These are phyloP conservation scores for Orthosia cruda DNA, from an alignment of 2,888 invertebrate genomes.

Conservation along the genomic window DNA sequence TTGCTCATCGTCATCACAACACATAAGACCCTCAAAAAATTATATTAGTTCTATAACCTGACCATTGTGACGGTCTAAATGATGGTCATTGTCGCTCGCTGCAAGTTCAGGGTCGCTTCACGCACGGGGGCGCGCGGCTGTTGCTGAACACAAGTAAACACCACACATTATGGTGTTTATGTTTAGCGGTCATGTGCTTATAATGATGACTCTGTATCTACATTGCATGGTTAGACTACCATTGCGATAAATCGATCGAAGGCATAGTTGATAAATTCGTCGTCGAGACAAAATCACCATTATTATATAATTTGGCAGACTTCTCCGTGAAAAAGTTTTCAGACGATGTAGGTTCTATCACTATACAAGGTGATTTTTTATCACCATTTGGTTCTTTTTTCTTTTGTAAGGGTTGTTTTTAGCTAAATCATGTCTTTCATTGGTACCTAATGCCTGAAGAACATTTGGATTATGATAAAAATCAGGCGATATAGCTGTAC, in stretches of 20 bases:
- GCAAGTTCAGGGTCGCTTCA: constrained; percentile 65
- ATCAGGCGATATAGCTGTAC: too few relatives aligned
- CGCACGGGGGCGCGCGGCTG: constrained; percentile 53
- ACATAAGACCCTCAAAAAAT: constrained; percentile 1
- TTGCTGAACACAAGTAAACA: constrained; percentile 33
- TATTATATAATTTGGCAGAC: too few relatives aligned
- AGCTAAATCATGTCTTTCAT: too few relatives aligned
- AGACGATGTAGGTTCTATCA: too few relatives aligned
- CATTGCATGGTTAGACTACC: not conserved
- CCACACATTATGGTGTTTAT: constrained; percentile 53
- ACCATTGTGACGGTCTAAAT: constrained; percentile 16
- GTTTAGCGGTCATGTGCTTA: constrained; percentile 43
- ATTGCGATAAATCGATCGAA: too few relatives aligned
- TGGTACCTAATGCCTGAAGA: too few relatives aligned
- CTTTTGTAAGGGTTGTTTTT: too few relatives aligned
- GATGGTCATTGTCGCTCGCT: constrained; percentile 34
- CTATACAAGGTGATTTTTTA: too few relatives aligned
- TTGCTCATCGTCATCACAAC: not conserved
- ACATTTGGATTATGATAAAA: too few relatives aligned
- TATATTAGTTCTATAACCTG: constrained; percentile 11
- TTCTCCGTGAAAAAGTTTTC: too few relatives aligned
- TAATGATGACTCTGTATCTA: constrained; percentile 13
- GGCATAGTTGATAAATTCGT: not conserved
- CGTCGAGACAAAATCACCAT: not conserved
- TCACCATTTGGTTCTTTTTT: too few relatives aligned